These are phyloP conservation scores for Oryzias woworae DNA, from an alignment of 2,113 vertebrate species.

Conservation along the genomic window DNA sequence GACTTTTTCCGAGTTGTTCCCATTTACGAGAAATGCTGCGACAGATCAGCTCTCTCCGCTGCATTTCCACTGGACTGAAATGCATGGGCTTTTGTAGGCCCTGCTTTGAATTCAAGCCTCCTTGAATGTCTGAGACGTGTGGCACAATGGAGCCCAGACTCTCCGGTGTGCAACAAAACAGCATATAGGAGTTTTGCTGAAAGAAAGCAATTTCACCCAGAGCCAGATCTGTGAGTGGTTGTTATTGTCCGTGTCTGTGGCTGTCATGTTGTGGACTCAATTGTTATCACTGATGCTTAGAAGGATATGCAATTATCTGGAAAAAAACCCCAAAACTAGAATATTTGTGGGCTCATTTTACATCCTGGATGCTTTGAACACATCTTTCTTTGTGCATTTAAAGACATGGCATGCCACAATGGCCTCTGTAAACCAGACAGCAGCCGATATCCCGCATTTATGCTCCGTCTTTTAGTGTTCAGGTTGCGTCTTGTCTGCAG, in stretches of 20 bases:
- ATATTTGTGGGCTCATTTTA: conserved; percentile 14
- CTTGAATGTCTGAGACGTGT: conserved; percentile 27
- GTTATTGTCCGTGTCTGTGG: background rate
- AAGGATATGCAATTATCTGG: conserved; percentile 11
- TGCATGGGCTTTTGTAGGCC: conserved; percentile 20
- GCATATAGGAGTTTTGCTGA: conserved; percentile 12
- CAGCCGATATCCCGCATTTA: conserved; percentile 15
- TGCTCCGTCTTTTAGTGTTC: conserved; percentile 19
- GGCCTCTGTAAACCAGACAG: conserved; percentile 9
- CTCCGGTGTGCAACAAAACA: conserved; percentile 20
- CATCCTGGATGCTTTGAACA: conserved; percentile 10
- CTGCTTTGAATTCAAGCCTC: conserved; percentile 26
- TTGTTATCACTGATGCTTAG: conserved; percentile 4
- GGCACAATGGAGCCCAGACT: conserved; percentile 18
- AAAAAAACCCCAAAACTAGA: background rate
- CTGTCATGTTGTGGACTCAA: background rate
- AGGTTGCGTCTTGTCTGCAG: conserved; percentile 5
- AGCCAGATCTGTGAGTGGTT: background rate
- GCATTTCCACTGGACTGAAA: conserved; percentile 59
- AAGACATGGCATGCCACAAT: conserved; percentile 6
- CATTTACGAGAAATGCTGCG: conserved; percentile 47
- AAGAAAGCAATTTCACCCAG: conserved; percentile 1
- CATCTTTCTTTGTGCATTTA: background rate
- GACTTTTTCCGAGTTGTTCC: conserved; percentile 19
- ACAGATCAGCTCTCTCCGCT: conserved; percentile 46